phyloP scores from a whole-genome alignment of 2,797 vertebrate species.

The Stomatorhinus walkeri region DNA sequence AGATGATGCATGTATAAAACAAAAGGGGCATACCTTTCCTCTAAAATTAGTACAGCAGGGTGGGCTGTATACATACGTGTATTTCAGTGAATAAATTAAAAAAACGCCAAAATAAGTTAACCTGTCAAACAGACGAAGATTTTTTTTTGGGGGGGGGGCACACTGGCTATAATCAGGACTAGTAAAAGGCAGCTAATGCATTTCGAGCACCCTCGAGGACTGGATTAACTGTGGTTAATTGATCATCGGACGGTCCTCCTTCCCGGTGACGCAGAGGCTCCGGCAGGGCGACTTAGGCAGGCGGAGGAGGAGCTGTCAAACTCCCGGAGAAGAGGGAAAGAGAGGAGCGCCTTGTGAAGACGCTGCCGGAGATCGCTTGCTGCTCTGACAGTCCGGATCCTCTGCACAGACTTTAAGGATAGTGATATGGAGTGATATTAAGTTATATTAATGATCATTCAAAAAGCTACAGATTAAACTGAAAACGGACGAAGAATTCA shows the following conservation, averaged over 20 bases:
- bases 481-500: constrained; percentile 15
- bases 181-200: not conserved
- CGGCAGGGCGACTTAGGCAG: not conserved
- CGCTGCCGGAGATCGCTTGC: not conserved
- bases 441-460: not conserved
- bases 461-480: not conserved
- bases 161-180: not conserved
- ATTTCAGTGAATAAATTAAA: not conserved
- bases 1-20: not conserved
- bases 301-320: constrained; percentile 29
- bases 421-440: constrained; percentile 23
- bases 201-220: not conserved
- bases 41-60: not conserved
- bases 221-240: not conserved
- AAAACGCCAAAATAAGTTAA: not conserved
- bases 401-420: not conserved
- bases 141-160: not conserved
- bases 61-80: not conserved
- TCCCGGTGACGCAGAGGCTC: constrained; percentile 15
- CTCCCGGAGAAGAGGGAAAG: not conserved
- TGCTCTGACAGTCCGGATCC: constrained; percentile 20
- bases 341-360: not conserved
- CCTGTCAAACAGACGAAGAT: not conserved
- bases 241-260: constrained; percentile 8
- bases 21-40: not conserved